These are phyloP conservation scores for Cheirogaleus major DNA, from an alignment of 2,797 vertebrate genomes.

Conservation along the genomic window DNA sequence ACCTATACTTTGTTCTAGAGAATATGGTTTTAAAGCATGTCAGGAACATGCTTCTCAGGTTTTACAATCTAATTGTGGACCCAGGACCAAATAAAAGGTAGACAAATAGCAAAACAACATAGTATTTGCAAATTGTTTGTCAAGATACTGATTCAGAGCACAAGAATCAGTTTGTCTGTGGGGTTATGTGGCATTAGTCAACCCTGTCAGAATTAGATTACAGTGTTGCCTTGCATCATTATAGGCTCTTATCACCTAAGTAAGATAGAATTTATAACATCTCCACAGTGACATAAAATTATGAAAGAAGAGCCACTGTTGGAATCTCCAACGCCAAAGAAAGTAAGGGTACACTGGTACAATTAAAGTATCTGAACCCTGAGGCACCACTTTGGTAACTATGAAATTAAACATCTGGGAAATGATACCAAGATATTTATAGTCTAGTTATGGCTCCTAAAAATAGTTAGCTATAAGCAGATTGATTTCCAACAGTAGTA, in stretches of 20 bases:
- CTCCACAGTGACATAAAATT: not conserved
- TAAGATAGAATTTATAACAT: not conserved
- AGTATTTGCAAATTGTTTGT: not conserved
- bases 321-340: not conserved
- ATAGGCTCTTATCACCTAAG: not conserved
- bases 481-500: not conserved
- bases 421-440: not conserved
- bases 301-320: not conserved
- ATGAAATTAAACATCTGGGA: not conserved
- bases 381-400: not conserved
- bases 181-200: fast-evolving
- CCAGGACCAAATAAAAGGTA: not conserved
- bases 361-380: not conserved
- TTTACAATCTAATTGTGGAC: not conserved
- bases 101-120: not conserved
- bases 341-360: fast-evolving
- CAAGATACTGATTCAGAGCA: not conserved
- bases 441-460: not conserved
- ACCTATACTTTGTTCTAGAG: not conserved
- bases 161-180: not conserved
- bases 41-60: not conserved
- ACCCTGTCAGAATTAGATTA: not conserved
- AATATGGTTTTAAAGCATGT: not conserved
- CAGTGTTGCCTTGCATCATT: not conserved
- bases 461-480: not conserved